Base-by-base conservation (phyloP, 2,113 vertebrate genomes). In the Coptodon rendalli region DNA sequence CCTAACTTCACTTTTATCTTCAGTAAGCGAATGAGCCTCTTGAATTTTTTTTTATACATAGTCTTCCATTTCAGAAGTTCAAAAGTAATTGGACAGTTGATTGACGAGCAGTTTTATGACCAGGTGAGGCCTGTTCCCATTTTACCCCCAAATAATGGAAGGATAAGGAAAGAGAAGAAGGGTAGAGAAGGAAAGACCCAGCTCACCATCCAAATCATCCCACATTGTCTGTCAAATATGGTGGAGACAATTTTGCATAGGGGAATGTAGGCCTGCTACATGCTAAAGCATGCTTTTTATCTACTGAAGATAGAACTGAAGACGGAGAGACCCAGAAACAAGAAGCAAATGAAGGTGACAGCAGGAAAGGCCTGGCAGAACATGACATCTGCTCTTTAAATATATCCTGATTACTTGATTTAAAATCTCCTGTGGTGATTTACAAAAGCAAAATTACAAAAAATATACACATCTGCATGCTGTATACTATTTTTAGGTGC, bases 111-210 rank as follows among this genome's bases (percentile, higher is more conserved):
- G 68, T 27, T 73, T 17, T 40, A 27, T 73, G 68, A 27, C 22
- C 2, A 11, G 40, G 0, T 17, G 40, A 73, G 9, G 22, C 22
- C 14, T 11, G 8, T 48, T 73, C 0, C 40, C 38, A 45, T 45
- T 45, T 73, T 73, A 73, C 0, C 0, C 1, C 14, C 2, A 40
- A 45, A 27, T 45, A 45, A 27, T 27, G 1, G 40, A 9, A 29
- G n/a, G 40, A 73, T 73, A 48, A 73, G 22, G 22, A 22, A 22
- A 22, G 22, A 22, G 22, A 22, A 22, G 22, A 22, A 22, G 22
- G 22, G 22, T 22, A 17, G 2, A 17, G 24, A 73, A 73, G 68
- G 40, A 48, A 73, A 73, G 22, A 45, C 43, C 6, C 68, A 17
- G 2, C 40, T 73, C 68, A 17, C 14, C 40, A 29, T 48, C 22